These are phyloP conservation scores for Propithecus perrieri DNA, from an alignment of 2,797 vertebrate genomes.

Conservation along the genomic window DNA sequence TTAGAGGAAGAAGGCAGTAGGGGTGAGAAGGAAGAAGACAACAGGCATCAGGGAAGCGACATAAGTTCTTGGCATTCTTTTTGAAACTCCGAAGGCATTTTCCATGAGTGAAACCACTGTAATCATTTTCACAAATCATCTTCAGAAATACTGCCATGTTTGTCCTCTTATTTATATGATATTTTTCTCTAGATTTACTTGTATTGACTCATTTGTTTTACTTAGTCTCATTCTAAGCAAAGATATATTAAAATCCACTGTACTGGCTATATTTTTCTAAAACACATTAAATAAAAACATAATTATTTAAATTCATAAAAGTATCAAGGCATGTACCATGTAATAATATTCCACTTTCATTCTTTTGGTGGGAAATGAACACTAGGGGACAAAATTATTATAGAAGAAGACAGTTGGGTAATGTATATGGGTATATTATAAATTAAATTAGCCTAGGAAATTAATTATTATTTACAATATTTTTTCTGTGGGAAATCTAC, in stretches of 20 bases:
- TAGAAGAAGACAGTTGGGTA: not conserved
- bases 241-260: slow-evolving; percentile 6
- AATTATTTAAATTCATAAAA: not conserved
- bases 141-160: not conserved
- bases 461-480: slow-evolving; percentile 22
- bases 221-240: not conserved
- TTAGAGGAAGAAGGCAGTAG: not conserved
- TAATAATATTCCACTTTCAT: slow-evolving; percentile 9
- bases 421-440: not conserved
- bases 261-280: not conserved
- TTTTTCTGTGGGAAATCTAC: slow-evolving; percentile 10
- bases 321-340: not conserved
- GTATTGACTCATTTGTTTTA: not conserved
- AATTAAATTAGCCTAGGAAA: not conserved
- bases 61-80: slow-evolving; percentile 14
- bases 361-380: not conserved
- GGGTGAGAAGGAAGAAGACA: not conserved
- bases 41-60: not conserved
- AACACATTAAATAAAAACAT: slow-evolving; percentile 41
- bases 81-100: not conserved
- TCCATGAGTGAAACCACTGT: not conserved
- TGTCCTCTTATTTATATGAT: not conserved
- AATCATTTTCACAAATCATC: not conserved
- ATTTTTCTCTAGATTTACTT: not conserved
- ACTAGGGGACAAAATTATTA: not conserved